Evolutionary conservation across 1,140 invertebrate genomes (phyloP).

Genomic region (Caenorhabditis inopinata): DNA sequence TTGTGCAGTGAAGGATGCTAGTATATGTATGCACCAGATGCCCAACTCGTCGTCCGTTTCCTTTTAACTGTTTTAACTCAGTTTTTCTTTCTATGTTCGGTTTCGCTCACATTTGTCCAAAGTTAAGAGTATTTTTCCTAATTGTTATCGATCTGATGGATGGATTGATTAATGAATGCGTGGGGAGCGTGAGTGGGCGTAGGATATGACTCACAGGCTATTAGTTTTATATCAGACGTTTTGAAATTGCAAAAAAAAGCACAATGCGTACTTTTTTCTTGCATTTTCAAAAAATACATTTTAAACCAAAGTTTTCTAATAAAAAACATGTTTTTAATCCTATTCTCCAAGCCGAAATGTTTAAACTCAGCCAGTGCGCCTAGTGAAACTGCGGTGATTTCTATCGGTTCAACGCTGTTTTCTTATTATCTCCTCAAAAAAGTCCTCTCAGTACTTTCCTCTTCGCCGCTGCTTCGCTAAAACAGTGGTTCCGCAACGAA

Average conservation of each 20-base stretch:
- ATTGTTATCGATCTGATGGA: constrained; percentile 31
- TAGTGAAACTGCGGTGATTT: too few relatives aligned
- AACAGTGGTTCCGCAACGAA: too few relatives aligned
- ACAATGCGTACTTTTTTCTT: too few relatives aligned
- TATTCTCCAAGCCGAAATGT: too few relatives aligned
- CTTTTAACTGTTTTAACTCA: background rate
- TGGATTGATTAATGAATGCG: background rate
- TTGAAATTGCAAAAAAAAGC: too few relatives aligned
- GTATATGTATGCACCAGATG: constrained; percentile 34
- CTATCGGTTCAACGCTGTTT: too few relatives aligned
- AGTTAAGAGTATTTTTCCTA: background rate
- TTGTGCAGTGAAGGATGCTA: background rate
- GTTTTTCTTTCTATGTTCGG: background rate
- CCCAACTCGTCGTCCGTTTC: background rate
- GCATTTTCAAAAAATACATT: background rate
- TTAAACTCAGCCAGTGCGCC: too few relatives aligned
- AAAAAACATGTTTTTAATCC: too few relatives aligned
- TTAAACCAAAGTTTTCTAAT: background rate
- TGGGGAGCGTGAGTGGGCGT: background rate
- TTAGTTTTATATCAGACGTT: background rate
- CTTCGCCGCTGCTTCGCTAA: too few relatives aligned
- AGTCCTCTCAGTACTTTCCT: too few relatives aligned
- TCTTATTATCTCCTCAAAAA: too few relatives aligned
- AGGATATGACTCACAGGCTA: background rate
- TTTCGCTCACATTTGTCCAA: background rate